A percentile compares a stretch with the other conserved stretches of the same genome.
Evolutionary conservation across 2,113 vertebrate species (phyloP).

Genomic region (Aix galericulata): DNA sequence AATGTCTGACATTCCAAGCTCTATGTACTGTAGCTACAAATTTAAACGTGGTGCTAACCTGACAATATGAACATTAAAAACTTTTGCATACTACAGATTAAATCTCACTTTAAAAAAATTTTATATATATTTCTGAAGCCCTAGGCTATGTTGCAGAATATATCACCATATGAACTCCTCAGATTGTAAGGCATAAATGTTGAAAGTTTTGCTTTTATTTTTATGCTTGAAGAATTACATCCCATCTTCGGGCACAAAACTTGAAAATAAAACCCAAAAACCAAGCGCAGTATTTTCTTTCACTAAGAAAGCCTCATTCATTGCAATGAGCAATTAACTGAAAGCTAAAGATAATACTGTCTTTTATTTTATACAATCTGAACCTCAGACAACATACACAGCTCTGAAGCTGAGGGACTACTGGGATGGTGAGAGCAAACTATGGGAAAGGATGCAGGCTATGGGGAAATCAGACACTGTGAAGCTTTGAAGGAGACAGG

Average conservation of each 20-base stretch:
- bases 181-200: neutral
- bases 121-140: neutral
- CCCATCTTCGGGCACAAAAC: neutral
- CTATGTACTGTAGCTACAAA: constrained; percentile 5
- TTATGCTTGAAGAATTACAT: neutral
- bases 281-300: neutral
- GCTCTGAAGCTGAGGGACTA: neutral
- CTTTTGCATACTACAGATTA: neutral
- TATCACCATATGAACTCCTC: neutral
- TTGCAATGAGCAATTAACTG: neutral
- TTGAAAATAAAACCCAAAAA: neutral
- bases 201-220: neutral
- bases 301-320: neutral
- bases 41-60: neutral
- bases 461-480: neutral
- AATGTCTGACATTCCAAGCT: constrained; percentile 54
- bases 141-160: neutral
- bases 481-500: constrained; percentile 56
- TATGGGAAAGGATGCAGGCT: constrained; percentile 45
- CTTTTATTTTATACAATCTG: constrained; percentile 3
- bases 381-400: neutral
- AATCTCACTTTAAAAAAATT: neutral
- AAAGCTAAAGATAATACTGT: neutral
- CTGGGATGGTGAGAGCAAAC: neutral
- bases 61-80: neutral